Evolutionary conservation across 2,888 invertebrate genomes (phyloP).

Genomic region (Archaeoteleia sp.): DNA sequence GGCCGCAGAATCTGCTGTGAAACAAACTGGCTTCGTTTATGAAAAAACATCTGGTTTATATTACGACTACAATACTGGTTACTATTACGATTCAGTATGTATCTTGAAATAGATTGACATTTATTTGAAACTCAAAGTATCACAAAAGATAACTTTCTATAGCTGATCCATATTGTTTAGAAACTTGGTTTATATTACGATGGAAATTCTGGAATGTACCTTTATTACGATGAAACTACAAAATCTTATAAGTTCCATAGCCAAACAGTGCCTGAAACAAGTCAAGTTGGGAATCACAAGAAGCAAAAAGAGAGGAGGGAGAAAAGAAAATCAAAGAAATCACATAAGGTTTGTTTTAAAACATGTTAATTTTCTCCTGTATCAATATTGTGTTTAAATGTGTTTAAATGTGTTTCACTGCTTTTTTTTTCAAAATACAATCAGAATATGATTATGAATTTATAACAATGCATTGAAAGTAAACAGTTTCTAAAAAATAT

Average conservation of each 20-base stretch:
- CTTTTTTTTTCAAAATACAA: no score
- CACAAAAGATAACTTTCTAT: not conserved
- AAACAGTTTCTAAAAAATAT: no score
- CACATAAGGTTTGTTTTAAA: conserved; percentile 54
- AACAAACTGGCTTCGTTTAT: conserved; percentile 87
- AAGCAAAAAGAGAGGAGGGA: conserved; percentile 51
- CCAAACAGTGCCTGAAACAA: conserved; percentile 78
- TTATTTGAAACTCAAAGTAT: conserved; percentile 4
- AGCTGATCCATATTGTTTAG: conserved; percentile 75
- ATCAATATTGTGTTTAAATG: no score
- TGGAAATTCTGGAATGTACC: conserved; percentile 88
- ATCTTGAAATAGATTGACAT: conserved; percentile 18
- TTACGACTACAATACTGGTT: conserved; percentile 91
- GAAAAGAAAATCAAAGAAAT: conserved; percentile 62
- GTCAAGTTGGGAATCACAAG: conserved; percentile 30
- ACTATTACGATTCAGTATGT: conserved; percentile 92
- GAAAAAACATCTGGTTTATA: conserved; percentile 91
- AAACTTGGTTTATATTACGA: conserved; percentile 92
- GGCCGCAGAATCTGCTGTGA: conserved; percentile 82
- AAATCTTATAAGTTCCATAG: conserved; percentile 88
- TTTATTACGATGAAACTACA: conserved; percentile 85
- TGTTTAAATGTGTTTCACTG: no score
- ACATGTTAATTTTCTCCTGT: not conserved
- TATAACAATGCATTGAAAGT: no score
- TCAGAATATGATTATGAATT: no score